These are phyloP conservation scores for Catonia carolina DNA, from an alignment of 2,888 invertebrate genomes.

Conservation along the genomic window DNA sequence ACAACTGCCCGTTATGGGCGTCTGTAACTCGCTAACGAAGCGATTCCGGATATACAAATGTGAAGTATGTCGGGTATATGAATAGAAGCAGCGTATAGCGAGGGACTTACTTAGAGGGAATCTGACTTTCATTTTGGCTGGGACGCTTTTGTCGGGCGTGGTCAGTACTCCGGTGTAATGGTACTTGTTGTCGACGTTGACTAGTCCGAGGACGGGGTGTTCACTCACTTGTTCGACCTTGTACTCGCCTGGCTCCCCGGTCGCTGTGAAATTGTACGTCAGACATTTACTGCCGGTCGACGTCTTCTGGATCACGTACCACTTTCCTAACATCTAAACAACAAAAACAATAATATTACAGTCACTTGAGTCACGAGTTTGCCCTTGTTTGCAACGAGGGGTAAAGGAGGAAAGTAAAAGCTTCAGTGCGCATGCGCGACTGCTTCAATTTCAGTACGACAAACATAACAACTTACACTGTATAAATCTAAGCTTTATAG, in stretches of 20 bases:
- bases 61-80: neutral
- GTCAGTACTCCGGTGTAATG: slow-evolving; percentile 65
- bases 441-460: too few relatives aligned
- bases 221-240: slow-evolving; percentile 54
- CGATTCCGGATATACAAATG: too few relatives aligned
- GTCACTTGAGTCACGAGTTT: too few relatives aligned
- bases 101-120: slow-evolving; percentile 69
- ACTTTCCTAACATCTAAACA: slow-evolving; percentile 64
- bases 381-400: too few relatives aligned
- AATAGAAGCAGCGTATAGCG: too few relatives aligned
- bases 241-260: slow-evolving; percentile 61
- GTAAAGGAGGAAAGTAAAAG: neutral
- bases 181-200: slow-evolving; percentile 71
- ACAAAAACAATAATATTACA: too few relatives aligned
- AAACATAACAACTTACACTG: too few relatives aligned
- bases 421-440: neutral
- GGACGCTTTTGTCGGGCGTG: slow-evolving; percentile 52
- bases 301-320: slow-evolving; percentile 79
- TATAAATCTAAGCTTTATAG: too few relatives aligned
- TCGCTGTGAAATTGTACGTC: slow-evolving; percentile 65
- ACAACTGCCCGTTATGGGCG: too few relatives aligned
- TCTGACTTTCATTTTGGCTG: slow-evolving; percentile 65
- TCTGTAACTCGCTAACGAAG: too few relatives aligned
- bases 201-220: slow-evolving; percentile 49
- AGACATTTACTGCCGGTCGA: slow-evolving; percentile 73